Percentiles rank a stretch among this genome's conserved stretches.
These are phyloP conservation scores for Lepetodrilus schrolli DNA, from an alignment of 2,888 invertebrate species.

Conservation along the genomic window DNA sequence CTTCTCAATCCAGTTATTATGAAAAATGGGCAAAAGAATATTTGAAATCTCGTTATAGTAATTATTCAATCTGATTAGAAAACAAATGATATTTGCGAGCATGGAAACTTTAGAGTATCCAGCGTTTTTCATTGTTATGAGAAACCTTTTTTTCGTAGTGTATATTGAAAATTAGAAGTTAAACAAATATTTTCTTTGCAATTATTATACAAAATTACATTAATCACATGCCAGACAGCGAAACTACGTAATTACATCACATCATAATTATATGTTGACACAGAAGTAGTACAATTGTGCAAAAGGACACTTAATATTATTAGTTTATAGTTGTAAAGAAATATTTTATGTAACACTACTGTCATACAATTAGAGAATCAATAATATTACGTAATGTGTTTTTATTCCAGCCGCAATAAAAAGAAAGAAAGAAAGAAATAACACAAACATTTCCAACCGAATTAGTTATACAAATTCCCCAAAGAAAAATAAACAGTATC, in stretches of 20 bases:
- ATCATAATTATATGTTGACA: background rate
- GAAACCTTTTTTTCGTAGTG: background rate
- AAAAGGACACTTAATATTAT: no score
- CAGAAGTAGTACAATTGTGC: background rate
- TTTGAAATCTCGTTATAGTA: conserved; percentile 17
- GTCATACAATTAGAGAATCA: no score
- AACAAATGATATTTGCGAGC: background rate
- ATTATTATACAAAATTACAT: conserved; percentile 9
- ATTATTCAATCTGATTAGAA: conserved; percentile 22
- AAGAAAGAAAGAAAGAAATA: no score
- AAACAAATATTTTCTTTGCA: background rate
- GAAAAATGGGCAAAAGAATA: conserved; percentile 16
- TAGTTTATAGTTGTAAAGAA: no score
- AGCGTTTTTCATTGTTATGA: background rate
- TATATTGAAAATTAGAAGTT: background rate
- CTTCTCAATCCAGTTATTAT: conserved; percentile 2
- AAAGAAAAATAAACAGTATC: no score
- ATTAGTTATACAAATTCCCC: no score
- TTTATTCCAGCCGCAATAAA: no score
- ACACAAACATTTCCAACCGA: no score
- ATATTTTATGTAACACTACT: no score
- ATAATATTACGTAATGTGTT: no score
- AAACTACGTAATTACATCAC: background rate
- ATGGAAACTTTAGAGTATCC: background rate
- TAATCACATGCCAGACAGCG: background rate